A percentile compares a stretch with the other conserved stretches of the same genome.
Conservation (phyloP, 2,113 vertebrate species). For the Morone saxatilis region DNA sequence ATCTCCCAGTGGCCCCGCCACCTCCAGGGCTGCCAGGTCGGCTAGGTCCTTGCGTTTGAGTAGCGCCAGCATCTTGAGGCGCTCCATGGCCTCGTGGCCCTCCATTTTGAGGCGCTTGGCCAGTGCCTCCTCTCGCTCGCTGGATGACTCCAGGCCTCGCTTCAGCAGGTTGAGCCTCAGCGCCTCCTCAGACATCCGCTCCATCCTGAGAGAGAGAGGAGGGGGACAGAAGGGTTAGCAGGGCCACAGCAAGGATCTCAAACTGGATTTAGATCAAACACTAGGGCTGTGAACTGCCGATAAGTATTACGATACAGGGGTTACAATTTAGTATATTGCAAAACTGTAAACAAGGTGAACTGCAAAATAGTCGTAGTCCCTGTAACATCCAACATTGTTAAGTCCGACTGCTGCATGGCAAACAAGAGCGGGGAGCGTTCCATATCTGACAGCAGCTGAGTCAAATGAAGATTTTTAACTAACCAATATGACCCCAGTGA, state of each 20-base stretch:
- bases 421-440: neutral
- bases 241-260: neutral
- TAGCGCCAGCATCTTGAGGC: constrained; percentile 96
- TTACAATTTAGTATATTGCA: too few relatives aligned
- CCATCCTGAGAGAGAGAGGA: constrained; percentile 87
- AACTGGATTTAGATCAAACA: neutral
- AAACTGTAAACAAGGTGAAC: too few relatives aligned
- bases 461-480: neutral
- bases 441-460: neutral
- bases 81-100: constrained; percentile 98
- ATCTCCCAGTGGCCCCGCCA: constrained; percentile 83
- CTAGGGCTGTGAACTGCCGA: too few relatives aligned
- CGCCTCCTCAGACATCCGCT: constrained; percentile 96
- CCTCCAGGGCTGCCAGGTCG: constrained; percentile 90
- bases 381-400: neutral
- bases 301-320: too few relatives aligned
- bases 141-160: constrained; percentile 91
- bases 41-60: constrained; percentile 97
- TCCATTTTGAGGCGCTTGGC: constrained; percentile 97
- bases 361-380: too few relatives aligned
- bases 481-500: neutral
- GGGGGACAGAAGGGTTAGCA: constrained; percentile 13
- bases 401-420: neutral
- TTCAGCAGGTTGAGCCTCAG: constrained; percentile 95
- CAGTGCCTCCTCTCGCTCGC: constrained; percentile 93